These are phyloP conservation scores for Sclerodermus sp. DNA, from an alignment of 2,888 invertebrate genomes.

Conservation along the genomic window DNA sequence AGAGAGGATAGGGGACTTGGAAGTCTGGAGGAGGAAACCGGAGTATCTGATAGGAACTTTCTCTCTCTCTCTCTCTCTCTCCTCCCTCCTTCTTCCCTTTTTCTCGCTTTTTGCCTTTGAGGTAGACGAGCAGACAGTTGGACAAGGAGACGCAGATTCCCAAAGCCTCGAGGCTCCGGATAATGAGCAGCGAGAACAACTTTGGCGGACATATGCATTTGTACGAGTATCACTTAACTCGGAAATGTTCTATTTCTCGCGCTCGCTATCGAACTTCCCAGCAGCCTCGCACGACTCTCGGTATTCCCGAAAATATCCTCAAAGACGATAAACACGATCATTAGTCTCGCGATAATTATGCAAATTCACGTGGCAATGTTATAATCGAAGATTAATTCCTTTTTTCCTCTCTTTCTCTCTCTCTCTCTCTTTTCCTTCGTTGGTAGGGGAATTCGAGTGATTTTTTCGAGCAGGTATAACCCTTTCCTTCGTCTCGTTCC, in stretches of 20 bases:
- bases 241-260: conserved; percentile 13
- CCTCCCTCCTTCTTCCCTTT: conserved; percentile 5
- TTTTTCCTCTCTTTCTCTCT: no score
- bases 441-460: no score
- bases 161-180: conserved; percentile 25
- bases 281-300: background rate
- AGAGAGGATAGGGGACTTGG: conserved; percentile 22
- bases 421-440: no score
- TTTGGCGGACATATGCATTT: conserved; percentile 20
- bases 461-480: no score
- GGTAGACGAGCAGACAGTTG: conserved; percentile 28
- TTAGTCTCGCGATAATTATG: no score
- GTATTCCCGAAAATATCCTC: no score
- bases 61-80: conserved; percentile 2
- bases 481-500: no score
- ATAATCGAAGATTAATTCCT: no score
- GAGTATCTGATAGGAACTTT: conserved; percentile 23
- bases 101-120: conserved; percentile 15
- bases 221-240: conserved; percentile 16
- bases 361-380: no score
- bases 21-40: conserved; percentile 8
- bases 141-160: conserved; percentile 28
- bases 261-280: background rate
- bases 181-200: conserved; percentile 29
- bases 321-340: no score